Conservation (phyloP, 1,140 invertebrate species). For the Metopolophium dirhodum region DNA sequence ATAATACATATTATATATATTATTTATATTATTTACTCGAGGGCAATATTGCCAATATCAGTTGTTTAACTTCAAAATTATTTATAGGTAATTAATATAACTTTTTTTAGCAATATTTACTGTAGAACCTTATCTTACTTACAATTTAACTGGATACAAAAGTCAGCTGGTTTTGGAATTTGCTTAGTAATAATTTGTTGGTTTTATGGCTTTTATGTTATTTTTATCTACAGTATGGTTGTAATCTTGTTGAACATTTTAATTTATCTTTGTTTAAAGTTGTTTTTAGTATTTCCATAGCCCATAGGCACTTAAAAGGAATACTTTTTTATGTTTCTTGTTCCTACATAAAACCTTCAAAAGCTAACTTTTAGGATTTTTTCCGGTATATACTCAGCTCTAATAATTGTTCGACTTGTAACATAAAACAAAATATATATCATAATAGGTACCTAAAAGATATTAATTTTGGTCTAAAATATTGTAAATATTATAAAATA, state of each 20-base stretch:
- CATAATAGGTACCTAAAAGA: neutral
- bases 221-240: conserved; percentile 16
- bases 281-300: neutral
- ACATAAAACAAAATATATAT: neutral
- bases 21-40: neutral
- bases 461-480: neutral
- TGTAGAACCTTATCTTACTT: neutral
- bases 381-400: neutral
- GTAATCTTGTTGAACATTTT: conserved; percentile 1
- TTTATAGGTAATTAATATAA: neutral
- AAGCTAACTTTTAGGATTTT: neutral
- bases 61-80: neutral
- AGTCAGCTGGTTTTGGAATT: neutral
- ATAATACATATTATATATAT: neutral
- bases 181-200: neutral
- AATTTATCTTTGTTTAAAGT: conserved; percentile 1
- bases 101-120: neutral
- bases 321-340: neutral
- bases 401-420: neutral
- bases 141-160: neutral
- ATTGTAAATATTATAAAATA: neutral
- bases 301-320: conserved; percentile 13
- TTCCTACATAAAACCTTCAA: neutral
- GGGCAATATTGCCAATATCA: neutral
- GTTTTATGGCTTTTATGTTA: neutral